phyloP scores from a whole-genome alignment of 2,888 invertebrate genomes.

The Eledone cirrhosa region DNA sequence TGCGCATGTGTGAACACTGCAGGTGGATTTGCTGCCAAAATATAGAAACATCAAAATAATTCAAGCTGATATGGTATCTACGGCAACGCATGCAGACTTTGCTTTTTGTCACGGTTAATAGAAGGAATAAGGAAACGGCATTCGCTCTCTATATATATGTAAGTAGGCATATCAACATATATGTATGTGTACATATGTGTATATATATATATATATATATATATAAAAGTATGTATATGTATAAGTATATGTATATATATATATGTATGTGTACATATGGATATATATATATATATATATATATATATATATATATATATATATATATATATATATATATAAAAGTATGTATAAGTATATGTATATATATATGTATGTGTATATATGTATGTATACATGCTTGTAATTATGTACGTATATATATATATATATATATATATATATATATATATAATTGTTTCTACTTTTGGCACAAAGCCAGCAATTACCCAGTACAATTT shows the following conservation, averaged over 20 bases:
- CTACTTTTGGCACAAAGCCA: too few species aligned
- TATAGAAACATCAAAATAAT: background rate
- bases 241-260: background rate
- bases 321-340: too few species aligned
- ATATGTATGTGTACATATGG: background rate
- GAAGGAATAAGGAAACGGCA: too few species aligned
- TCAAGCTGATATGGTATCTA: background rate
- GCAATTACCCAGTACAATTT: too few species aligned
- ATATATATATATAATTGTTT: background rate
- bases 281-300: background rate
- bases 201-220: constrained; percentile 30
- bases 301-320: constrained; percentile 18
- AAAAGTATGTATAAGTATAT: background rate
- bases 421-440: too few species aligned
- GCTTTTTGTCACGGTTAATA: too few species aligned
- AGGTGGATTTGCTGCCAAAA: constrained; percentile 20
- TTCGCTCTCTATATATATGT: too few species aligned
- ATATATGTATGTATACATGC: background rate
- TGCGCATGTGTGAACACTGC: constrained; percentile 38
- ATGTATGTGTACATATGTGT: background rate
- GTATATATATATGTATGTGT: background rate
- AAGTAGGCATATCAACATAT: too few species aligned
- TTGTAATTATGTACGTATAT: too few species aligned
- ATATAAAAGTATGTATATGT: background rate
- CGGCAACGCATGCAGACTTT: background rate